Base-by-base conservation (phyloP, 2,113 vertebrate genomes). In the Elachura formosa region DNA sequence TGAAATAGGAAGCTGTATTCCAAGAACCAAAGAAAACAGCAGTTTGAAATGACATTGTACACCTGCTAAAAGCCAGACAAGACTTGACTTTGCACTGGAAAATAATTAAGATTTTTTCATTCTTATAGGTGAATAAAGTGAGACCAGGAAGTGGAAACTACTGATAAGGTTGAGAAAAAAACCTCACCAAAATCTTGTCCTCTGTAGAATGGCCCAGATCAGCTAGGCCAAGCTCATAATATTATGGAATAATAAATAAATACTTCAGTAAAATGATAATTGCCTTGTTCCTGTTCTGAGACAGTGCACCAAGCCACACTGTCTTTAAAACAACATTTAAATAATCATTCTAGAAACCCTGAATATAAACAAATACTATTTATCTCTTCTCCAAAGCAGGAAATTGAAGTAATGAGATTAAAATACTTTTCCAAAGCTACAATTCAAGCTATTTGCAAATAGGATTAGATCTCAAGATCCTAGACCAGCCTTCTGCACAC, bases 341-440 rank as follows among this genome's bases (percentile, higher is more conserved):
- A 62, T 54, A 92, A 75, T 75, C 41, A 45, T 69, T 92, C 45
- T 81, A 91, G 81, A 89, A 85, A 10, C 28, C 55, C 72, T 67
- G 31, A 91, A 89, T 77, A 91, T 51, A 95, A 79, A 75, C 43
- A 83, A 95, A 66, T 80, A 67, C 11, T 78, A 77, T 78, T 87
- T 91, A 49, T 79, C 51, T 74, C 51, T 80, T 90, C 83, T 94
- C 49, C 49, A 84, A 94, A 91, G 69, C 67, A 94, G 89, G 89
- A 96, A 93, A 95, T 61, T 64, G 49, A 94, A 82, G 36, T 89
- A 94, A 94, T 87, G 38, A 95, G 69, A 89, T 94, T 87, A 89
- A 94, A 78, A 59, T 89, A 68, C 82, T 87, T 88, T 91, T 89
- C 52, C 51, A 77, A 92, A 94, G 49, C 56, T 90, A 93, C 33